Conservation (phyloP, 2,888 invertebrate genomes). For the Hipparchia sbordonii region DNA sequence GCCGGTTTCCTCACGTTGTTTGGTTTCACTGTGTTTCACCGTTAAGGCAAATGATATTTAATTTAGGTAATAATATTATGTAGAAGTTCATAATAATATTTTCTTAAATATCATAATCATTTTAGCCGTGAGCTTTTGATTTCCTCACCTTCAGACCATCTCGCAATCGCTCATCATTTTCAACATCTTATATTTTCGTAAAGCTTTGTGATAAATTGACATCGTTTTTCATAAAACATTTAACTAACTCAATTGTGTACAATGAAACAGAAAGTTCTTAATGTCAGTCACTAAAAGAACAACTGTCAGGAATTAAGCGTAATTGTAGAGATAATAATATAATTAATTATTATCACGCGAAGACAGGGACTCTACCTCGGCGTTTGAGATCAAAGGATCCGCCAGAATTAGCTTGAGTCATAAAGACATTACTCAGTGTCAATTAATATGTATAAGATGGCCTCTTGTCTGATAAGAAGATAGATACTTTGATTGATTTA, state of each 20-base stretch:
- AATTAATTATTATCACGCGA: conserved; percentile 35
- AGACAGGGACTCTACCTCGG: conserved; percentile 30
- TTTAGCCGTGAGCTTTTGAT: too few species aligned
- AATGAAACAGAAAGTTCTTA: neutral
- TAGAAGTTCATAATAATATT: too few species aligned
- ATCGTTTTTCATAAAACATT: neutral
- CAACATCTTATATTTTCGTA: neutral
- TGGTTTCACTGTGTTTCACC: too few species aligned
- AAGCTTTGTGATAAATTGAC: neutral
- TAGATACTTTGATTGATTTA: conserved; percentile 25
- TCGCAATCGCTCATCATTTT: too few species aligned
- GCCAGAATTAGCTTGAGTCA: conserved; percentile 38
- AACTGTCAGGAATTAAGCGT: neutral
- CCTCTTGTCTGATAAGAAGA: conserved; percentile 33
- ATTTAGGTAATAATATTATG: too few species aligned
- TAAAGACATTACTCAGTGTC: conserved; percentile 39
- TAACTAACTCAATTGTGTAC: neutral
- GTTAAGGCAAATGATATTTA: too few species aligned
- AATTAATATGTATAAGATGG: conserved; percentile 38
- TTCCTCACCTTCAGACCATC: too few species aligned
- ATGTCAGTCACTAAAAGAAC: conserved; percentile 14
- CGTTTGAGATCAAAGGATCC: conserved; percentile 24
- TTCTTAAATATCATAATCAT: too few species aligned
- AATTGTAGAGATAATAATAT: conserved; percentile 23
- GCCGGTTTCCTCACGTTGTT: too few species aligned